phyloP scores from a whole-genome alignment of 2,797 vertebrate species.

The Acomys russatus region DNA sequence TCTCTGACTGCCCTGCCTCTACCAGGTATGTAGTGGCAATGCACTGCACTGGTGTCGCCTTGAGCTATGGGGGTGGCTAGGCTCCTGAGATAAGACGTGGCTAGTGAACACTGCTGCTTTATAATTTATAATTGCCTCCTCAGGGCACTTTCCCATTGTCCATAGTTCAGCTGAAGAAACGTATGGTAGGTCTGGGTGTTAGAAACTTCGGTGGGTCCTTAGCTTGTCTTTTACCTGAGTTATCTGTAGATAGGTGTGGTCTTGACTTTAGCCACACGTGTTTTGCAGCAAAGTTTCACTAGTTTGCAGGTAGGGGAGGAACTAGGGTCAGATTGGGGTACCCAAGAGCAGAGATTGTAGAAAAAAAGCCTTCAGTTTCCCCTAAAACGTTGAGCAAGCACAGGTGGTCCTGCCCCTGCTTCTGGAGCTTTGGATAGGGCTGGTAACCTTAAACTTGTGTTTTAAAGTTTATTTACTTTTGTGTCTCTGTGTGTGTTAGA shows the following conservation, averaged over 20 bases:
- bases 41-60: not conserved
- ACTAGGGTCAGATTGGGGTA: not conserved
- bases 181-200: not conserved
- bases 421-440: not conserved
- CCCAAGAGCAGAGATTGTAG: not conserved
- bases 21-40: not conserved
- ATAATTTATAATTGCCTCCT: not conserved
- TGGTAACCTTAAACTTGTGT: not conserved
- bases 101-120: not conserved
- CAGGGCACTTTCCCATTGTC: not conserved
- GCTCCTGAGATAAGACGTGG: not conserved
- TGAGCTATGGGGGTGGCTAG: conserved; percentile 8
- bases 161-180: not conserved
- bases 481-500: not conserved
- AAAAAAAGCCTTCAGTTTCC: not conserved
- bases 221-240: not conserved
- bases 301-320: not conserved
- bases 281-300: not conserved
- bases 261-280: not conserved
- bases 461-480: not conserved
- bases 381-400: not conserved
- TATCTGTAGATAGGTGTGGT: not conserved
- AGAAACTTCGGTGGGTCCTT: not conserved
- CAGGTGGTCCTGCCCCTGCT: not conserved
- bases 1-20: not conserved